phyloP scores from a whole-genome alignment of 2,888 invertebrate genomes.

The Drosophila multiciliata region DNA sequence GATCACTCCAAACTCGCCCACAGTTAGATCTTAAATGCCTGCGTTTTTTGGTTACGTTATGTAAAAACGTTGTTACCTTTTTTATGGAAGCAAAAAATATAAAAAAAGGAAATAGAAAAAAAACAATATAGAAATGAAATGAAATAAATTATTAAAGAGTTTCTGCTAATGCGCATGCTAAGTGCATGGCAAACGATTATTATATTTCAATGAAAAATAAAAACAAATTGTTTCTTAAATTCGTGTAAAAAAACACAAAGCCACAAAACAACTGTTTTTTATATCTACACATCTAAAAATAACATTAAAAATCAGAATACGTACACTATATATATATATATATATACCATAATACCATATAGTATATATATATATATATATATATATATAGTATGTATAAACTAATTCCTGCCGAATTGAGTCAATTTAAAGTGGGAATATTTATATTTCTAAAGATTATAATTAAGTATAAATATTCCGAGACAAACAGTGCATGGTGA shows the following conservation, averaged over 20 bases:
- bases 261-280: slow-evolving; percentile 40
- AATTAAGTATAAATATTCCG: neutral
- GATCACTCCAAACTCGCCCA: slow-evolving; percentile 53
- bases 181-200: slow-evolving; percentile 76
- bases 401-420: slow-evolving; percentile 14
- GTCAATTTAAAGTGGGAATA: slow-evolving; percentile 15
- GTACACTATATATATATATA: neutral
- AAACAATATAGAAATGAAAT: slow-evolving; percentile 51
- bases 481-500: slow-evolving; percentile 36
- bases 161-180: slow-evolving; percentile 65
- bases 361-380: neutral
- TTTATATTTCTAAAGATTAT: neutral
- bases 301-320: neutral
- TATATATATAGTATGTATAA: neutral
- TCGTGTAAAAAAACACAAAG: slow-evolving; percentile 80
- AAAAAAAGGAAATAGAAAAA: slow-evolving; percentile 23
- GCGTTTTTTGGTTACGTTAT: slow-evolving; percentile 66
- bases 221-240: slow-evolving; percentile 80
- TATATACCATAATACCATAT: no score
- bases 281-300: neutral
- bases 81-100: slow-evolving; percentile 55
- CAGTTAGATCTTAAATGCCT: slow-evolving; percentile 57
- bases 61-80: slow-evolving; percentile 74
- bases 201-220: slow-evolving; percentile 82
- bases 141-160: slow-evolving; percentile 56